phyloP scores from a whole-genome alignment of 2,888 invertebrate species.

The Mythimna loreyi region DNA sequence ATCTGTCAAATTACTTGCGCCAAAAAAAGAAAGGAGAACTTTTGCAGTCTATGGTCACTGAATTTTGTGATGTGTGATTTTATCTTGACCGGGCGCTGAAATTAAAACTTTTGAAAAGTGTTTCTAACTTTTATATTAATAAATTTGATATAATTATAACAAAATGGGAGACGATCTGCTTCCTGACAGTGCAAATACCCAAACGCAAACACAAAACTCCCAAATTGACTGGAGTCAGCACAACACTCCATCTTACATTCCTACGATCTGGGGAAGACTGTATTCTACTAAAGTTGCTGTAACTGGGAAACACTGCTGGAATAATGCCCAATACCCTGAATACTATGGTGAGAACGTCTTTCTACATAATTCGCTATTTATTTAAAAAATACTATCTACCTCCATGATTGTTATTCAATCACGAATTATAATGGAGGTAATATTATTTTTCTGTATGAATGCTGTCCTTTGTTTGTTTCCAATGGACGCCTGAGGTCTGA shows the following conservation, averaged over 20 bases:
- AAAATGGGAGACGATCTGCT: conserved; percentile 80
- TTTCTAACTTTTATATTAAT: conserved; percentile 30
- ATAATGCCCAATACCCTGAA: conserved; percentile 73
- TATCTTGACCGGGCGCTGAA: conserved; percentile 46
- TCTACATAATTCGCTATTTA: not conserved
- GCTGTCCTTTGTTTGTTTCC: not conserved
- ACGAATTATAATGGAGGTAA: not conserved
- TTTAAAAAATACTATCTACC: conserved; percentile 26
- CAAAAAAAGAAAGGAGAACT: not conserved
- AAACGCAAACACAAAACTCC: conserved; percentile 88
- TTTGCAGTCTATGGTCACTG: not conserved
- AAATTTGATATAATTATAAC: conserved; percentile 8
- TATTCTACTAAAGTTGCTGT: conserved; percentile 82
- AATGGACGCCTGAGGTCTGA: not conserved
- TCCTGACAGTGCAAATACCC: conserved; percentile 78
- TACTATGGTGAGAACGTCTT: conserved; percentile 79
- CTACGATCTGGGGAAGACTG: conserved; percentile 89
- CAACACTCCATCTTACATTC: conserved; percentile 81
- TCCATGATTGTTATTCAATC: conserved; percentile 1
- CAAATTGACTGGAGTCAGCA: conserved; percentile 87
- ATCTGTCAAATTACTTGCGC: conserved; percentile 22
- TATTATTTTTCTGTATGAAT: not conserved
- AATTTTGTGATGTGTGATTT: too few relatives aligned
- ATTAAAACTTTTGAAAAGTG: conserved; percentile 48
- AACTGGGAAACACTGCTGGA: conserved; percentile 81